phyloP scores from a whole-genome alignment of 2,113 vertebrate species.

The Rhinogobius similis region DNA sequence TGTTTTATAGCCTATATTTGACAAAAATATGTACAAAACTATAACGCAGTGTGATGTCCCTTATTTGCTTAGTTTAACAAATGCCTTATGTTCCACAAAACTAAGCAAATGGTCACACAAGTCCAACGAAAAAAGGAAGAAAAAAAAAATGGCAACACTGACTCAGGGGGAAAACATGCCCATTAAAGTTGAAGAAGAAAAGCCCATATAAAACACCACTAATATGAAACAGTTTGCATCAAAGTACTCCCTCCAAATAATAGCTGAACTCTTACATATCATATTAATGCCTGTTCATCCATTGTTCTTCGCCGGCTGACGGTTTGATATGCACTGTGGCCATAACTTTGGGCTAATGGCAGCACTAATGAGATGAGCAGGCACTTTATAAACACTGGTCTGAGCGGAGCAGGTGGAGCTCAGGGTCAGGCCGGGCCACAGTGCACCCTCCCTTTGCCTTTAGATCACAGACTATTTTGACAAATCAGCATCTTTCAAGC shows the following conservation, averaged over 20 bases:
- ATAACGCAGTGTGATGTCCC: not conserved
- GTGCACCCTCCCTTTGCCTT: constrained; percentile 45
- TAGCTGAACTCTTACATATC: constrained; percentile 76
- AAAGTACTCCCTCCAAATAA: constrained; percentile 70
- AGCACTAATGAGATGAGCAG: constrained; percentile 71
- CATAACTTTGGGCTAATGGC: constrained; percentile 59
- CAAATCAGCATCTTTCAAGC: constrained; percentile 52
- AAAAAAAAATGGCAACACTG: constrained; percentile 62
- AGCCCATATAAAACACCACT: constrained; percentile 70
- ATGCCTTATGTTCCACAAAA: constrained; percentile 40
- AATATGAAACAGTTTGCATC: constrained; percentile 76
- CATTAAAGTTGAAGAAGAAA: constrained; percentile 71
- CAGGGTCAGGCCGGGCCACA: constrained; percentile 57
- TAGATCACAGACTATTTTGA: constrained; percentile 37
- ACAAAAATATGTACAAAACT: not conserved
- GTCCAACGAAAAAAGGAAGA: constrained; percentile 23
- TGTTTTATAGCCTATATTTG: constrained; percentile 8
- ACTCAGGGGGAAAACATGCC: constrained; percentile 73
- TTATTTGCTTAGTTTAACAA: constrained; percentile 16
- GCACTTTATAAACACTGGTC: constrained; percentile 73
- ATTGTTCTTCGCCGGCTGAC: constrained; percentile 51
- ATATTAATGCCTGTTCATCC: constrained; percentile 72
- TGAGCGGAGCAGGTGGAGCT: constrained; percentile 56
- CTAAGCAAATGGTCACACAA: constrained; percentile 49
- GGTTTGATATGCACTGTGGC: constrained; percentile 69